Percentiles rank a stretch among this genome's conserved stretches.
Conservation (phyloP, 2,888 invertebrate species). For the Polymixis lichenea region DNA sequence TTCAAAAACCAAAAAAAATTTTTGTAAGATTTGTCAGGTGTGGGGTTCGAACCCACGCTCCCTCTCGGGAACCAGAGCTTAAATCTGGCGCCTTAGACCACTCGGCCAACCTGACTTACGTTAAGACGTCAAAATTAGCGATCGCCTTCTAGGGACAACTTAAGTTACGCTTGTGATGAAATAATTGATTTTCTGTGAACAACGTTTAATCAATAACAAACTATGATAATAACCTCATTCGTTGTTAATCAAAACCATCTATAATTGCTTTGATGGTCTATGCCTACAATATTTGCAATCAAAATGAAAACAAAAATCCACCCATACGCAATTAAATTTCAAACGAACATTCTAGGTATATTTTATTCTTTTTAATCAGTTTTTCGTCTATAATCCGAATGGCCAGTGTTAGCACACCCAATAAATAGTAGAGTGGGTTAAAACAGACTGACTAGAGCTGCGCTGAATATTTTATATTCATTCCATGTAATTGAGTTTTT, state of each 20-base stretch:
- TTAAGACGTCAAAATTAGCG: rapidly evolving
- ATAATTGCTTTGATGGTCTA: neutral
- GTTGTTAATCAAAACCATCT: neutral
- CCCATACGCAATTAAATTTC: slow-evolving; percentile 9
- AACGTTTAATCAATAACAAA: neutral
- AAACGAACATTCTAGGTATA: slow-evolving; percentile 27
- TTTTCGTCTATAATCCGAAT: slow-evolving; percentile 58
- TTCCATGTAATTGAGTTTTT: slow-evolving; percentile 68
- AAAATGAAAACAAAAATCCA: neutral
- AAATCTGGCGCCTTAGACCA: slow-evolving; percentile 96
- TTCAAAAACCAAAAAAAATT: neutral
- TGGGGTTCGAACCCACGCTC: slow-evolving; percentile 96
- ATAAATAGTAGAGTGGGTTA: slow-evolving; percentile 66
- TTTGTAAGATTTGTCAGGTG: slow-evolving; percentile 90
- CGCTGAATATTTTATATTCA: slow-evolving; percentile 71
- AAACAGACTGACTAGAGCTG: slow-evolving; percentile 46
- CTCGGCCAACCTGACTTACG: slow-evolving; percentile 94
- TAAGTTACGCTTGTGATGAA: neutral
- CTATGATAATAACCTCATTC: neutral
- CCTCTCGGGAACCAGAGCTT: slow-evolving; percentile 95
- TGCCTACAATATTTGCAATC: neutral
- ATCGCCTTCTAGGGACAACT: neutral
- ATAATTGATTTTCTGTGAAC: neutral
- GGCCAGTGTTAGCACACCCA: slow-evolving; percentile 51
- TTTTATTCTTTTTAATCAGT: slow-evolving; percentile 48